Evolutionary conservation across 2,113 vertebrate species (phyloP).

Genomic region (Serilophus lunatus): DNA sequence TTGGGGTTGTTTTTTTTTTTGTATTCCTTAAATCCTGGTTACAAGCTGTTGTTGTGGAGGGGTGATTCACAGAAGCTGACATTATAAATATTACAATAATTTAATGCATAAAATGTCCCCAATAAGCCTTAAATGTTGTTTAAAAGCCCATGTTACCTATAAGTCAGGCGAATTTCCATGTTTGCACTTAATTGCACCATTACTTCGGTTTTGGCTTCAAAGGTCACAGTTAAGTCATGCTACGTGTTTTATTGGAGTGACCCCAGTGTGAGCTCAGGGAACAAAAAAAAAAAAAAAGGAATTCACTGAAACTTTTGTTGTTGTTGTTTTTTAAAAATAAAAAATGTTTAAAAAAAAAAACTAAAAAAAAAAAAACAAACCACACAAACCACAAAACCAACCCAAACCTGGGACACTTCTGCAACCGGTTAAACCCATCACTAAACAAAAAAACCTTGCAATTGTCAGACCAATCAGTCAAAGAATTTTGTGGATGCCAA

Average conservation of each 20-base stretch:
- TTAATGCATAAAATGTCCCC: conserved; percentile 68
- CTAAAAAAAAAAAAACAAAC: background rate
- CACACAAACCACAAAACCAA: background rate
- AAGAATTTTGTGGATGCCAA: conserved; percentile 80
- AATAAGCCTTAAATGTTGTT: conserved; percentile 70
- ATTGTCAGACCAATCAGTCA: conserved; percentile 71
- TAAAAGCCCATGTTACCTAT: conserved; percentile 43
- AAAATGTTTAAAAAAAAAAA: conserved; percentile 4
- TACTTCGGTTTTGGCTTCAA: conserved; percentile 72
- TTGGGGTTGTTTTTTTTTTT: background rate
- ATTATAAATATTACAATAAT: conserved; percentile 68
- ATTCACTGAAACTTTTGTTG: conserved; percentile 72
- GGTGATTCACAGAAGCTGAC: conserved; percentile 64
- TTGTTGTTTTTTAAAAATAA: conserved; percentile 66
- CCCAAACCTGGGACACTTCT: conserved; percentile 75
- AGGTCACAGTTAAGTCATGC: conserved; percentile 71
- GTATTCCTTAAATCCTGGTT: conserved; percentile 61
- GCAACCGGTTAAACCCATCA: conserved; percentile 73
- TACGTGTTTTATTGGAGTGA: conserved; percentile 73
- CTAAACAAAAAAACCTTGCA: conserved; percentile 67
- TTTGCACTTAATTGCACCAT: conserved; percentile 67
- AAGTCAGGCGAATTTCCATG: conserved; percentile 67
- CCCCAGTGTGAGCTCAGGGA: conserved; percentile 86
- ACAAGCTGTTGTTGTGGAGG: conserved; percentile 61
- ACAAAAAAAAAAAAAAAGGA: conserved; percentile 70